phyloP scores from a whole-genome alignment of 2,888 invertebrate genomes.

The Pseudococcus viburni region DNA sequence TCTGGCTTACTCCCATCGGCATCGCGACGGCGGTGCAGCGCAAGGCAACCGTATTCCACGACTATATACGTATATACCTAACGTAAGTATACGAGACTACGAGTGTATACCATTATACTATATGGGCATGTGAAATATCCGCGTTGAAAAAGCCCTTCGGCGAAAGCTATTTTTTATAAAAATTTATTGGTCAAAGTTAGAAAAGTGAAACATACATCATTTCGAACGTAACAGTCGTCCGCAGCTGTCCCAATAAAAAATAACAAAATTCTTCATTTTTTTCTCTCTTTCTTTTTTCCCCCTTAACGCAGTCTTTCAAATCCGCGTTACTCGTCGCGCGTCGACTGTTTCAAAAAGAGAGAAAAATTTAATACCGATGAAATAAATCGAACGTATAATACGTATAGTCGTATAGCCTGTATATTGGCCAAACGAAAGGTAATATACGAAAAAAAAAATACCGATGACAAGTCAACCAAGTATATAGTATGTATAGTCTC shows the following conservation, averaged over 20 bases:
- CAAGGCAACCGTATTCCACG: neutral
- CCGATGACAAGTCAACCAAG: constrained; percentile 29
- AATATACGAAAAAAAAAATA: too few relatives aligned
- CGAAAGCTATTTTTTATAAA: constrained; percentile 47
- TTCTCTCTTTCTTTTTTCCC: neutral
- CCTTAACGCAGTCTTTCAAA: neutral
- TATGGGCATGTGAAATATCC: neutral
- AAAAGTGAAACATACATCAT: constrained; percentile 47
- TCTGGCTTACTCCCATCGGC: neutral
- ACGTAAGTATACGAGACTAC: too few relatives aligned
- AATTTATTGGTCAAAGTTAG: constrained; percentile 49
- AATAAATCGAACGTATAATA: constrained; percentile 25
- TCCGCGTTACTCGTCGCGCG: neutral
- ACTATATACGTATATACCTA: too few relatives aligned
- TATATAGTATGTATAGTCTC: neutral
- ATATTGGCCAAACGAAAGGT: neutral
- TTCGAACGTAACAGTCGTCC: constrained; percentile 36
- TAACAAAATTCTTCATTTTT: constrained; percentile 33
- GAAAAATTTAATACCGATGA: constrained; percentile 21
- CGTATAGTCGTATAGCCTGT: neutral
- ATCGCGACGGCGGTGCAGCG: neutral
- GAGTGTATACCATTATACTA: too few relatives aligned
- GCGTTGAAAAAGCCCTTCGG: constrained; percentile 19
- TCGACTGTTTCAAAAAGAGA: neutral
- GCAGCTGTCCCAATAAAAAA: constrained; percentile 30